Conservation (phyloP, 1,140 invertebrate genomes). For the Cecropterus lyciades region DNA sequence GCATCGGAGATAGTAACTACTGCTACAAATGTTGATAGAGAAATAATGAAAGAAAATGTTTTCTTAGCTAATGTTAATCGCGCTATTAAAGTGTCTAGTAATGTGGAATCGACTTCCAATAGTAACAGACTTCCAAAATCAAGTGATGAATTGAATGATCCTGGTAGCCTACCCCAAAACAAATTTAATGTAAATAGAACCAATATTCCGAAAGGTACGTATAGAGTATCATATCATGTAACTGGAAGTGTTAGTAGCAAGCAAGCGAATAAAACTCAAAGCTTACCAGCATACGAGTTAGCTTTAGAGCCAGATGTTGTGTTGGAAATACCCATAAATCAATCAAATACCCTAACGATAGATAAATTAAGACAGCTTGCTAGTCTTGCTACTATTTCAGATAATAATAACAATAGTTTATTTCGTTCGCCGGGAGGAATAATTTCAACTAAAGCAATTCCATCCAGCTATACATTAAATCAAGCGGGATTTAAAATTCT, state of each 20-base stretch:
- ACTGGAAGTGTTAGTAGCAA: constrained; percentile 79
- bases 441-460: constrained; percentile 85
- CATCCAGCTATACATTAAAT: constrained; percentile 85
- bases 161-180: constrained; percentile 32
- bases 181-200: constrained; percentile 44
- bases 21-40: constrained; percentile 37
- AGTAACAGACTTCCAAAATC: constrained; percentile 71
- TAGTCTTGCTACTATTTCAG: constrained; percentile 80
- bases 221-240: constrained; percentile 76
- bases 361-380: constrained; percentile 83
- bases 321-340: constrained; percentile 77
- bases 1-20: constrained; percentile 52
- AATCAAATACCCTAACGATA: constrained; percentile 67
- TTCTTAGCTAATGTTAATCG: constrained; percentile 28
- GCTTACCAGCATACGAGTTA: constrained; percentile 73
- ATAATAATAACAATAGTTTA: constrained; percentile 77
- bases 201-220: constrained; percentile 72
- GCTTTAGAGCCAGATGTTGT: constrained; percentile 74
- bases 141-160: constrained; percentile 60
- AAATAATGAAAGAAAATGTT: constrained; percentile 26
- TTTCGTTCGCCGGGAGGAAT: constrained; percentile 76
- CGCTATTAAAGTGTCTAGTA: constrained; percentile 3
- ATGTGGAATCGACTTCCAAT: constrained; percentile 34
- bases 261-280: constrained; percentile 74
- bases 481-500: constrained; percentile 87